A percentile compares a stretch with the other conserved stretches of the same genome.
Evolutionary conservation across 2,113 vertebrate genomes (phyloP).

Genomic region (Toxostoma redivivum): DNA sequence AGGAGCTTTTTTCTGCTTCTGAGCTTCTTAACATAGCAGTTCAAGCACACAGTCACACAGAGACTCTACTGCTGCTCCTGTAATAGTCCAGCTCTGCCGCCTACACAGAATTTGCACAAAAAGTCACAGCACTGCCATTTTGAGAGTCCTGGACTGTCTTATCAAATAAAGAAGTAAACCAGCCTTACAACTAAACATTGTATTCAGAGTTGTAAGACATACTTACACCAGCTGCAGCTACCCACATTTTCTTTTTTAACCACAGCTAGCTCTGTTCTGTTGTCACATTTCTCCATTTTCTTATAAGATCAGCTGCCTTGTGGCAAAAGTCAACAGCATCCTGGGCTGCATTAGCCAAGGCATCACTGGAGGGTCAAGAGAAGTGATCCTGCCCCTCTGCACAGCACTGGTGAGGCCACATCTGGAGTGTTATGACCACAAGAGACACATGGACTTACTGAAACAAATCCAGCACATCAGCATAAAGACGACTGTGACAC

Average conservation of each 20-base stretch:
- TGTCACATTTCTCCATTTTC: neutral
- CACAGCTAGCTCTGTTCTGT: neutral
- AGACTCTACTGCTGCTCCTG: neutral
- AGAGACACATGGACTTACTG: neutral
- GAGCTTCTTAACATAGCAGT: neutral
- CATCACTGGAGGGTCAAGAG: neutral
- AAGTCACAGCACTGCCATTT: neutral
- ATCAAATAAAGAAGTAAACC: neutral
- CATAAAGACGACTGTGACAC: neutral
- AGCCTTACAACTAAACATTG: neutral
- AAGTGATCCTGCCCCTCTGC: neutral
- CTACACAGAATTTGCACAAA: neutral
- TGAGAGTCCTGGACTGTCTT: neutral
- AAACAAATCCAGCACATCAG: neutral
- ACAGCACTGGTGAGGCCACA: neutral
- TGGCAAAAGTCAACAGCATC: neutral
- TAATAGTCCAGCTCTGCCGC: neutral
- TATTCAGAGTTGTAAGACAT: neutral
- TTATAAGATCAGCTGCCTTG: neutral
- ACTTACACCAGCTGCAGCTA: neutral
- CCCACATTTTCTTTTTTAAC: neutral
- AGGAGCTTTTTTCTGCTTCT: slow-evolving; percentile 7
- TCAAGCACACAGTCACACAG: neutral
- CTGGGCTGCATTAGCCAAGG: neutral
- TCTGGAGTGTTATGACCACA: neutral